phyloP scores from a whole-genome alignment of 1,140 invertebrate genomes.

The Lethocerus indicus region DNA sequence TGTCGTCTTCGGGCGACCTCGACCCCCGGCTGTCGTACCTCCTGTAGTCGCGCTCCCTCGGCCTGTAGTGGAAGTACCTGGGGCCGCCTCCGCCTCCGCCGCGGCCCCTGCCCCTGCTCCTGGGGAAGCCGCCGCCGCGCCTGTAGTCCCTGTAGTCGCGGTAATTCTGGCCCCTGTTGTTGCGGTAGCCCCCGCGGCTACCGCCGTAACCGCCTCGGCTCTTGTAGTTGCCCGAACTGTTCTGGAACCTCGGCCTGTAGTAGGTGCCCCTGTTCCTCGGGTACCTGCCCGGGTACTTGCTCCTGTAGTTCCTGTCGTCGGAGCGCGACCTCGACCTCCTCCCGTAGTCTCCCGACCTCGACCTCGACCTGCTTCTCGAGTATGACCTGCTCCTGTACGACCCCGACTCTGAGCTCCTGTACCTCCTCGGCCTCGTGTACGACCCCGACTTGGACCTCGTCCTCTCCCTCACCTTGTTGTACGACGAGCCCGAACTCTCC shows the following conservation, averaged over 20 bases:
- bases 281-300: constrained; percentile 30
- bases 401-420: constrained; percentile 28
- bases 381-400: constrained; percentile 28
- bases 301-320: constrained; percentile 33
- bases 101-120: constrained; percentile 23
- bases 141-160: constrained; percentile 16
- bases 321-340: constrained; percentile 36
- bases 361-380: constrained; percentile 39
- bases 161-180: constrained; percentile 27
- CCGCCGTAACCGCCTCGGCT: constrained; percentile 25
- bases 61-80: constrained; percentile 24
- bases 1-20: constrained; percentile 28
- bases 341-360: constrained; percentile 21
- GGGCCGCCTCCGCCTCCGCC: constrained; percentile 30
- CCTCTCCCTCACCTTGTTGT: constrained; percentile 7
- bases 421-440: constrained; percentile 23
- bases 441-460: constrained; percentile 14
- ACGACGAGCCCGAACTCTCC: constrained; percentile 6
- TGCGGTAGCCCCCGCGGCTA: constrained; percentile 21
- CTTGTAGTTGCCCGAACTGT: constrained; percentile 27
- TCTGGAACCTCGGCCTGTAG: constrained; percentile 54
- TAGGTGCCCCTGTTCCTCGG: constrained; percentile 50
- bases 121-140: constrained; percentile 13
- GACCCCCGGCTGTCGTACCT: constrained; percentile 24
- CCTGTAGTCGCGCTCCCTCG: constrained; percentile 19